Evolutionary conservation across 2,888 invertebrate genomes (phyloP).

Genomic region (Ophion ellenae): DNA sequence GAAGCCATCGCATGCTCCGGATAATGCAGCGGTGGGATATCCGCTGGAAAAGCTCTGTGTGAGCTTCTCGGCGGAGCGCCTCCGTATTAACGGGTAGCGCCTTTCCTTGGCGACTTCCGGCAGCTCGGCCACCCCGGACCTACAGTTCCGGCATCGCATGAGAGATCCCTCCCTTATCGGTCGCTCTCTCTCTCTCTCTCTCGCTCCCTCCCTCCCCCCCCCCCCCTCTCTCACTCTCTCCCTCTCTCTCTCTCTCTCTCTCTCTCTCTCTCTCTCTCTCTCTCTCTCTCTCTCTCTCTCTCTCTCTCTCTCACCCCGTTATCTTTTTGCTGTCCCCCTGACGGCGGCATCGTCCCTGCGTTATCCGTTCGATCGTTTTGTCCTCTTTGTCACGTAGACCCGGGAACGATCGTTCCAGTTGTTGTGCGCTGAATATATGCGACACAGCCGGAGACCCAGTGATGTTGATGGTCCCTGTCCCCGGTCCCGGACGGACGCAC

Average conservation of each 20-base stretch:
- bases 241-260: slow-evolving; percentile 10
- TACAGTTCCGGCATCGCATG: slow-evolving; percentile 73
- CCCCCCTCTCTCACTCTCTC: slow-evolving; percentile 26
- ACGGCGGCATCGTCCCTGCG: slow-evolving; percentile 33
- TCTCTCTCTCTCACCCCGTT: slow-evolving; percentile 28
- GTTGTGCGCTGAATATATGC: slow-evolving; percentile 56
- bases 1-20: slow-evolving; percentile 58
- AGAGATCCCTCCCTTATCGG: slow-evolving; percentile 79
- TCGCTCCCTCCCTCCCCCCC: slow-evolving; percentile 64
- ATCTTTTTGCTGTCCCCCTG: neutral
- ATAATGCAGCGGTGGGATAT: slow-evolving; percentile 67
- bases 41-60: slow-evolving; percentile 61
- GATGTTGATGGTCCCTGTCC: slow-evolving; percentile 69
- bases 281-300: neutral
- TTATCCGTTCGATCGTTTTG: slow-evolving; percentile 72
- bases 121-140: slow-evolving; percentile 78
- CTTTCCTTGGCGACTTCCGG: slow-evolving; percentile 79
- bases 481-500: slow-evolving; percentile 69
- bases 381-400: slow-evolving; percentile 76
- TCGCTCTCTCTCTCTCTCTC: slow-evolving; percentile 34
- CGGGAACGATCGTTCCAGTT: slow-evolving; percentile 61
- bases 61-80: slow-evolving; percentile 77
- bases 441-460: slow-evolving; percentile 26
- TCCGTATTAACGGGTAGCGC: slow-evolving; percentile 72
- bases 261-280: slow-evolving; percentile 39